Percentiles rank a stretch among this genome's conserved stretches.
These are phyloP conservation scores for Melanotaenia trifasciata DNA, from an alignment of 2,797 vertebrate species.

Conservation along the genomic window DNA sequence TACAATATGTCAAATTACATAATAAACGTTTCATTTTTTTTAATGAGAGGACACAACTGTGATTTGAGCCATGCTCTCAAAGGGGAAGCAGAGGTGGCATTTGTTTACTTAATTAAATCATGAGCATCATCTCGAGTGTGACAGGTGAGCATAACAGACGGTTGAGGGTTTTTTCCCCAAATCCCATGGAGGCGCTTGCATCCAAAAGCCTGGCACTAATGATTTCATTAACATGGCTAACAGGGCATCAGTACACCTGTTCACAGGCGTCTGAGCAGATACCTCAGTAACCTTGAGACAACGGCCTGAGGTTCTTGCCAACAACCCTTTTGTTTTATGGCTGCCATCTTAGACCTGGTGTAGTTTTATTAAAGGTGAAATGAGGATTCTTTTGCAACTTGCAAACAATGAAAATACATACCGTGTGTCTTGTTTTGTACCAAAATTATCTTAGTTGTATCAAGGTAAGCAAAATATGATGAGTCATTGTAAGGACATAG, in stretches of 20 bases:
- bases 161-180: constrained; percentile 61
- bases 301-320: constrained; percentile 64
- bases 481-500: background rate
- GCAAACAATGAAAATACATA: background rate
- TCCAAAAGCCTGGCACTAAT: constrained; percentile 80
- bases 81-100: constrained; percentile 51
- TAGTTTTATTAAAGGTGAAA: constrained; percentile 43
- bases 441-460: constrained; percentile 27
- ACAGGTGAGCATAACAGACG: constrained; percentile 79
- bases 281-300: constrained; percentile 79
- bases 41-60: constrained; percentile 47
- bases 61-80: constrained; percentile 34
- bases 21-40: constrained; percentile 34
- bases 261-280: constrained; percentile 70
- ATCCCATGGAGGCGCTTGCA: constrained; percentile 73
- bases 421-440: constrained; percentile 22
- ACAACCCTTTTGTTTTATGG: constrained; percentile 54
- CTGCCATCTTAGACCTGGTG: constrained; percentile 42
- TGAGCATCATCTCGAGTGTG: constrained; percentile 68
- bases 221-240: constrained; percentile 84
- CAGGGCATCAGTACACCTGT: constrained; percentile 81
- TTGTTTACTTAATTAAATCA: constrained; percentile 82
- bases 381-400: constrained; percentile 8
- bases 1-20: constrained; percentile 14
- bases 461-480: background rate